Percentiles rank a stretch among this genome's conserved stretches.
These are phyloP conservation scores for Drosophila birchii DNA, from an alignment of 2,888 invertebrate genomes.

Conservation along the genomic window DNA sequence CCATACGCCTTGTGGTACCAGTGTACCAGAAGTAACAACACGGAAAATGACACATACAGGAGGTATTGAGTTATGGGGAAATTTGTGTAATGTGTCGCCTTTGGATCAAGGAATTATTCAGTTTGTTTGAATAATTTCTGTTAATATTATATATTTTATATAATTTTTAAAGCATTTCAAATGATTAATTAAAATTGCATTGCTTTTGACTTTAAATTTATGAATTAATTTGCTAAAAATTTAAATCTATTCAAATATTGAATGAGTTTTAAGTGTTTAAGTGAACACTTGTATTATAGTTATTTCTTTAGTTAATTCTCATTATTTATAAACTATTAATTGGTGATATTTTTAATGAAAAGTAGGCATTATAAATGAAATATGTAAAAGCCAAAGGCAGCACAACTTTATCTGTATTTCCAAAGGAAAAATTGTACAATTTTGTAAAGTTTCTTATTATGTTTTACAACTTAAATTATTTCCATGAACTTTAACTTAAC, in stretches of 20 bases:
- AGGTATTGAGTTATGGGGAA: conserved; percentile 3
- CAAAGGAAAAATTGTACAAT: too few relatives aligned
- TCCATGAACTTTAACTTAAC: neutral
- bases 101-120: too few relatives aligned
- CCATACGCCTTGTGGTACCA: conserved; percentile 71
- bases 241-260: too few relatives aligned
- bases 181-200: too few relatives aligned
- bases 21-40: conserved; percentile 41
- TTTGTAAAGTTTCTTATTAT: too few relatives aligned
- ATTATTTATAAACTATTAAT: neutral
- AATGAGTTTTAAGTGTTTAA: too few relatives aligned
- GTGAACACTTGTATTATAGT: neutral
- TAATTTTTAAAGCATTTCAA: too few relatives aligned
- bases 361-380: neutral
- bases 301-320: neutral
- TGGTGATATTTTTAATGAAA: neutral
- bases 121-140: too few relatives aligned
- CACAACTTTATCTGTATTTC: neutral
- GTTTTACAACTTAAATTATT: neutral
- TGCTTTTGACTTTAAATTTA: too few relatives aligned
- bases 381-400: too few relatives aligned
- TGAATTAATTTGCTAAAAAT: neutral
- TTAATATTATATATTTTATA: too few relatives aligned
- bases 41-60: conserved; percentile 40
- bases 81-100: neutral